phyloP scores from a whole-genome alignment of 2,797 vertebrate genomes.

The Sebastes nivosus region DNA sequence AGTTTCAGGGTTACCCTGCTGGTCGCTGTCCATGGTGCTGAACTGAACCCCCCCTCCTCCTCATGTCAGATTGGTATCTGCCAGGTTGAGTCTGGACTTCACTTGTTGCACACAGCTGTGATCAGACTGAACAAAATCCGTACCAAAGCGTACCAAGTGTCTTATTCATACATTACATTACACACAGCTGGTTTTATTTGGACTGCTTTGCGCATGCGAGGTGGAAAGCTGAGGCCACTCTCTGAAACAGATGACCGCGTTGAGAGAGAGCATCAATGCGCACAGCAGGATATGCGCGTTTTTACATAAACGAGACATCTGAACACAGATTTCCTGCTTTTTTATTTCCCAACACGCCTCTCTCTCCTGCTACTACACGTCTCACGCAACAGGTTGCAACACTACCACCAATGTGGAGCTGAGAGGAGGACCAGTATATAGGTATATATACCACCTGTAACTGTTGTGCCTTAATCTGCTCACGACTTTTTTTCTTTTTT shows the following conservation, averaged over 20 bases:
- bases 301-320: not conserved
- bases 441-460: slow-evolving; percentile 55
- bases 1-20: not conserved
- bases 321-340: not conserved
- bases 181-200: slow-evolving; percentile 13
- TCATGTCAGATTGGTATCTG: not conserved
- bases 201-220: slow-evolving; percentile 70
- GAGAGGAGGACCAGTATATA: slow-evolving; percentile 1
- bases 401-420: slow-evolving; percentile 41
- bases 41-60: slow-evolving; percentile 38
- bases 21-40: slow-evolving; percentile 69
- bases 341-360: not conserved
- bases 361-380: not conserved
- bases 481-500: slow-evolving; percentile 1
- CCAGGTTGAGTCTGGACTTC: slow-evolving; percentile 17
- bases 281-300: slow-evolving; percentile 12
- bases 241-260: slow-evolving; percentile 44
- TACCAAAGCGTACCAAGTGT: not conserved
- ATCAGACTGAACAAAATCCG: not conserved
- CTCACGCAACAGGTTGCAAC: slow-evolving; percentile 65
- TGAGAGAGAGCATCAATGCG: slow-evolving; percentile 15
- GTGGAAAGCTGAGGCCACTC: slow-evolving; percentile 42
- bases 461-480: slow-evolving; percentile 9
- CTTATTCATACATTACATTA: not conserved
- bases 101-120: slow-evolving; percentile 43